phyloP scores from a whole-genome alignment of 2,797 vertebrate genomes.

The Gallinago stenura region DNA sequence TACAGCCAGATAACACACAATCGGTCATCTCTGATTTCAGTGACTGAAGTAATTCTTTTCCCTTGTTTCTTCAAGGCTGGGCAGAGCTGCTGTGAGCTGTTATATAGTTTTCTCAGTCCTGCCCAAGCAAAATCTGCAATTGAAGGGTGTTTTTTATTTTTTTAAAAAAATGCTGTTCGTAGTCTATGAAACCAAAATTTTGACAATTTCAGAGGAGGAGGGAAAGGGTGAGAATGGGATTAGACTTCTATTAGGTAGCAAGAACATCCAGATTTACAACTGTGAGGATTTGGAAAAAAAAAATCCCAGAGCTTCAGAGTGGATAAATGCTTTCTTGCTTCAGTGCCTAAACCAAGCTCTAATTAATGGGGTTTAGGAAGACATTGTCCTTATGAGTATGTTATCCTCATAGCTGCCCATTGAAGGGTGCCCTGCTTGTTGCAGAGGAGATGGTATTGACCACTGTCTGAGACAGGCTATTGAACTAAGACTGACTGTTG shows the following conservation, averaged over 20 bases:
- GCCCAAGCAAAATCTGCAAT: neutral
- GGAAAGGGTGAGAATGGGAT: neutral
- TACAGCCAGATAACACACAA: neutral
- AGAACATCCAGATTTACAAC: constrained; percentile 7
- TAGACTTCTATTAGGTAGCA: constrained; percentile 19
- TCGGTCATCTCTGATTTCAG: neutral
- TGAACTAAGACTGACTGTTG: neutral
- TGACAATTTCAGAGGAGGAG: neutral
- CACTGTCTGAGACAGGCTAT: constrained; percentile 2
- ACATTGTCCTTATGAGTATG: constrained; percentile 3
- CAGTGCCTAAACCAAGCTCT: constrained; percentile 45
- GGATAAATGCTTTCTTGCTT: constrained; percentile 38
- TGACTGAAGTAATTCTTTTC: neutral
- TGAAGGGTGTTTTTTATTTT: neutral
- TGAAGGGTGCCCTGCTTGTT: constrained; percentile 12
- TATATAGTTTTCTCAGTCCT: neutral
- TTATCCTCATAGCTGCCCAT: constrained; percentile 30
- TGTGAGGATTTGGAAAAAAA: neutral
- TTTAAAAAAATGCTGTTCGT: neutral
- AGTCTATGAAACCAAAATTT: neutral
- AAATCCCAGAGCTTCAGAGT: neutral
- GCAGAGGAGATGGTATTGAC: constrained; percentile 18
- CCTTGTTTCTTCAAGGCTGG: neutral
- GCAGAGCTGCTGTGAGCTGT: neutral
- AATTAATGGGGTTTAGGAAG: constrained; percentile 50